Base-by-base conservation (phyloP, 2,797 vertebrate genomes). In the Pyrocephalus nanus region DNA sequence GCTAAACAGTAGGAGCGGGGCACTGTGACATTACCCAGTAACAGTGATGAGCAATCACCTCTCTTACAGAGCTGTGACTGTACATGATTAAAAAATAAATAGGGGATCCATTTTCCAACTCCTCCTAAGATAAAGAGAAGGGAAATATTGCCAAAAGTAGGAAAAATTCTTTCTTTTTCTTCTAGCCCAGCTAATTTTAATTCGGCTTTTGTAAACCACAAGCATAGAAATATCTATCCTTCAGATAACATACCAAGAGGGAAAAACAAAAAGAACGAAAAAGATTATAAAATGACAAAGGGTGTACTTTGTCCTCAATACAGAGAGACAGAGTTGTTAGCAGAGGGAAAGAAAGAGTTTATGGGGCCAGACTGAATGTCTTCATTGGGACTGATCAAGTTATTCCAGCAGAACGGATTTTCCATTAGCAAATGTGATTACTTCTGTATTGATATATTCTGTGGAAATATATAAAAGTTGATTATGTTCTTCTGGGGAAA, bases 1-100 rank as follows among this genome's bases (percentile, higher is more conserved):
- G 88, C 72, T 92, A 34, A 96, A 30, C 94, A 95, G 95, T 96
- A 86, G 97, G 96, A 96, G 70, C 15, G 7, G 51, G 54, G 81
- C 29, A 16, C 90, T 42, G 83, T 83, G 85, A 88, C 81, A 70
- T 83, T 86, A 93, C 27, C 86, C 86, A 87, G 64, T 29, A 58
- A 58, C 43, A 36, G 48, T 19, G 47, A 90, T 62, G 57, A 43
- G 40, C 58, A 51, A 36, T 82, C 82, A 54, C 79, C 36, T 76
- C 94, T 82, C 73, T 82, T 32, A 65, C 19, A 32, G 53, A 90
- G 85, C 92, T 86, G 53, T 67, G 55, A 60, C 38, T 53, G 58
- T 86, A 83, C 27, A 14, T 50, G 85, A 94, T 93, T 88, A 93
- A 93, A 85, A 93, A 95, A 91, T 80, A 95, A 90, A 87, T 29